Evolutionary conservation across 2,797 vertebrate species (phyloP).

Genomic region (Sebastes flavidus): DNA sequence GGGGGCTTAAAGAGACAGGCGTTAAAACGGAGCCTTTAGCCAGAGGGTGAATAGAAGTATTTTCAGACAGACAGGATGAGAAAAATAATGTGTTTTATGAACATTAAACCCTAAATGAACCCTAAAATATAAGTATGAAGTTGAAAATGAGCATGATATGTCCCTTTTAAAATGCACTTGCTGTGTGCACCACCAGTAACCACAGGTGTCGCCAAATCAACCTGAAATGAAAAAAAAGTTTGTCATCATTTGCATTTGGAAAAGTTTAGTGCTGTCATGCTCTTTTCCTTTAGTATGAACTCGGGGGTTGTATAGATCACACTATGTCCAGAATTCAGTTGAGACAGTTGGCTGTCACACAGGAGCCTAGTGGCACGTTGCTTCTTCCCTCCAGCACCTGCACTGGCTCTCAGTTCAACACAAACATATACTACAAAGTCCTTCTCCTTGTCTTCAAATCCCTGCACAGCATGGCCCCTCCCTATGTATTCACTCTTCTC

Average conservation of each 20-base stretch:
- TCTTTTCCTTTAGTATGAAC: background rate
- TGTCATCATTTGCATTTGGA: background rate
- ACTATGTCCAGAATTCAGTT: background rate
- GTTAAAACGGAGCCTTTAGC: too few relatives aligned
- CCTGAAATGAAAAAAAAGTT: background rate
- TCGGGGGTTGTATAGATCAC: background rate
- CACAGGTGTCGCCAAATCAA: background rate
- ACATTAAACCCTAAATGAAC: too few relatives aligned
- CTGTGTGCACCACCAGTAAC: background rate
- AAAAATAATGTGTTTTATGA: too few relatives aligned
- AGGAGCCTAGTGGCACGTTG: background rate
- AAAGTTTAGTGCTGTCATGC: background rate
- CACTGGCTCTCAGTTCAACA: background rate
- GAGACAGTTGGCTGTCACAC: background rate
- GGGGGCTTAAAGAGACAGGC: too few relatives aligned
- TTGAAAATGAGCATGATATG: background rate
- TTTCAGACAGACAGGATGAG: background rate
- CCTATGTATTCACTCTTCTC: background rate
- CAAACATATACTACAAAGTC: constrained; percentile 17
- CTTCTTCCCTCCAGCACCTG: background rate
- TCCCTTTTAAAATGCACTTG: background rate
- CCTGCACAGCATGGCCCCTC: constrained; percentile 13
- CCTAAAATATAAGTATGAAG: too few relatives aligned
- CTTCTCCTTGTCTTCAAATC: constrained; percentile 1
- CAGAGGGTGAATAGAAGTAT: background rate